Base-by-base conservation (phyloP, 1,140 invertebrate species). In the Arion vulgaris region DNA sequence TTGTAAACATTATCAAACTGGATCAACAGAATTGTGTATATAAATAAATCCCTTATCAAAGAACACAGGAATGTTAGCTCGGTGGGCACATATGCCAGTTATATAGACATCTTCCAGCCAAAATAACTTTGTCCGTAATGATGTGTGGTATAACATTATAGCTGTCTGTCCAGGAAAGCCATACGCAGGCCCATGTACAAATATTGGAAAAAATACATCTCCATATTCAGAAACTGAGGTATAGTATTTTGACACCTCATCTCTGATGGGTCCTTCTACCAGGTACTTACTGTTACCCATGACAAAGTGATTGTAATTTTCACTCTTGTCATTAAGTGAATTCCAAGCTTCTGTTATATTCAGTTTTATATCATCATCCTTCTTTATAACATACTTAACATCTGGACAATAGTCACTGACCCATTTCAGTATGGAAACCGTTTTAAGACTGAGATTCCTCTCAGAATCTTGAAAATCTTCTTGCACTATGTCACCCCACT, bases 391-490 rank as follows among this genome's bases (percentile, higher is more conserved):
- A 84, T 87, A 93, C 84, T 79, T 86, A 0, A 95, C 95, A 85
- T 93, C 92, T 84, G 87, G 88, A 89, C 92, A 95, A 91, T 95
- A 94, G 88, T 95, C 94, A 11, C 94, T 93, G 68, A 95, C 94
- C 95, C 96, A 97, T 89, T 96, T 96, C 28, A 97, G 93, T 4
- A 94, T 94, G 94, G 96, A 95, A 1, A 96, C 94, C 91, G 96
- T 96, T 91, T 97, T 97, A 86, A 96, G 96, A 2, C 96, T 96
- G 91, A 97, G 94, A 92, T 97, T 97, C 84, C 95, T 93, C 89
- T 97, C 97, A 38, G 94, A 93, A 92, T 97, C 96, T 26, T 93
- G 83, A 91, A 97, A 97, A 85, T 94, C 94, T 28, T 95, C 96
- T 92, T 96, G 95, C 38, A 97, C 93, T 80, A 97, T 93, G 89